Percentiles rank a stretch among this genome's conserved stretches.
Conservation (phyloP, 2,797 vertebrate species). For the Dromococcyx pavoninus region DNA sequence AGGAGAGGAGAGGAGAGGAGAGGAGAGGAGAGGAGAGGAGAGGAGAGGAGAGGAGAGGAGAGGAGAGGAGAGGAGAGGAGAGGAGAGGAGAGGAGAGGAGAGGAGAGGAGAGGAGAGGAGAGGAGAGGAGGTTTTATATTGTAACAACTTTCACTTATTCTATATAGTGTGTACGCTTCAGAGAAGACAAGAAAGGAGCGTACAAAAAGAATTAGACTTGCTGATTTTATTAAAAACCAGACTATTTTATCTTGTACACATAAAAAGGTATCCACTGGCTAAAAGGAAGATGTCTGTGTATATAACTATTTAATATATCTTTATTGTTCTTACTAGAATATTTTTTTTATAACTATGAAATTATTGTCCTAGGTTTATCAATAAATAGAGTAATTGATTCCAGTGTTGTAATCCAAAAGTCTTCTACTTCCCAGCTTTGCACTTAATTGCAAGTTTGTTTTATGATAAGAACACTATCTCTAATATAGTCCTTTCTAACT, state of each 20-base stretch:
- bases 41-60: no score
- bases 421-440: neutral
- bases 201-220: neutral
- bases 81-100: no score
- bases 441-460: neutral
- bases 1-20: no score
- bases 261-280: neutral
- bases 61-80: no score
- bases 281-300: neutral
- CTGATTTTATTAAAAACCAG: neutral
- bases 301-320: neutral
- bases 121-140: neutral
- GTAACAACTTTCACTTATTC: neutral
- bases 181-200: neutral
- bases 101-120: no score
- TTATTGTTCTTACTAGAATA: neutral
- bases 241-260: neutral
- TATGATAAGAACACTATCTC: neutral
- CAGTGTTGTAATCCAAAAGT: neutral
- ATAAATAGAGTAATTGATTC: neutral
- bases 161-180: neutral
- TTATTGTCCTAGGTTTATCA: neutral
- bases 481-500: neutral
- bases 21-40: no score
- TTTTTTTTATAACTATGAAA: neutral